Evolutionary conservation across 2,113 vertebrate genomes (phyloP), one percentile per base, ranked within the genome.

Genomic region (Clarias magur): DNA sequence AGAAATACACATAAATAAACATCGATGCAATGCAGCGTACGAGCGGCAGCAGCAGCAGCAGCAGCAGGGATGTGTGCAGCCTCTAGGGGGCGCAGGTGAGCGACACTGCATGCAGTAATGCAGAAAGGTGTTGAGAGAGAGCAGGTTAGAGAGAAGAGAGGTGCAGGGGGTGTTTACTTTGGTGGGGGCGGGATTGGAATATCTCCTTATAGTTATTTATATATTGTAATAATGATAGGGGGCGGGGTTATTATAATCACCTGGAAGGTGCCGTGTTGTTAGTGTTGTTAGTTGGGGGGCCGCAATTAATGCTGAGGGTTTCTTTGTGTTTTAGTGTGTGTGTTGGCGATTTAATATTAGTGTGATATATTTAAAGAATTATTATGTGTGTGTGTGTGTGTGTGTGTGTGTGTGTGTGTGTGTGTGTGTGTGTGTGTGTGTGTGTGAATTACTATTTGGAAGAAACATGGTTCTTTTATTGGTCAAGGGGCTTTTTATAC

Each of bases 41-140:
- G 86, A 91, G 92, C 91, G 89, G 91, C 91, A 63, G 82, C 59
- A 54, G 82, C 65, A 72, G 82, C 82, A 84, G 67, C 67, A 84
- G 92, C 92, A 90, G 92, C 91, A 62, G 85, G 59, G 83, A 91
- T 90, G 89, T 83, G 82, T 90, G 91, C 89, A 92, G 60, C 93
- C 94, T 91, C 84, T 27, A 27, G 90, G 79, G 88, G 92, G 93
- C 83, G 34, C 92, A 91, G 91, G 92, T 92, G 88, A 92, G 91
- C 83, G 82, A 82, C 63, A 89, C 80, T 91, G 86, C 92, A 94
- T 90, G 93, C 94, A 85, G 86, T 93, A 92, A 92, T 93, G 91
- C 91, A 89, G 91, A 92, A 90, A 92, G 21, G 27, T 34, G 92
- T 90, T 82, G 90, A 76, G 87, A 76, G 87, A 54, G 87, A 89